phyloP scores from a whole-genome alignment of 2,113 vertebrate genomes.

The Microtus pennsylvanicus region DNA sequence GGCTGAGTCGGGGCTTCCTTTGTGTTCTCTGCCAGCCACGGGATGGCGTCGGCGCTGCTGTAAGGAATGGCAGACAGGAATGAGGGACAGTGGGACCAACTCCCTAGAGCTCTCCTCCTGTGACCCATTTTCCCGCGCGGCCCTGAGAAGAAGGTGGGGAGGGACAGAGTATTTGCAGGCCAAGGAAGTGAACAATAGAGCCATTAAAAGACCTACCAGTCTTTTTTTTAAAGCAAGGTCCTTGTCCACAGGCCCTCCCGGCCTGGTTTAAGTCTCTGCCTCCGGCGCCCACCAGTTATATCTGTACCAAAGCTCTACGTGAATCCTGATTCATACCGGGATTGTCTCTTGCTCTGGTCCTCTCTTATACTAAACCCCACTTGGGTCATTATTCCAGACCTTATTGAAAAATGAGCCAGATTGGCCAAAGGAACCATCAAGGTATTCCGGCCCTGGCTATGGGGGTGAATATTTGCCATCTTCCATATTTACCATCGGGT shows the following conservation, averaged over 20 bases:
- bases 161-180: neutral
- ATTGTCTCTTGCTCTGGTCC: neutral
- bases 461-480: neutral
- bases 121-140: neutral
- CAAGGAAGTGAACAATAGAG: constrained; percentile 54
- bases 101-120: neutral
- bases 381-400: constrained; percentile 2
- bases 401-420: constrained; percentile 30
- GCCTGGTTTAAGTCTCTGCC: neutral
- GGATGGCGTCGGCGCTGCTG: neutral
- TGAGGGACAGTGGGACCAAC: neutral
- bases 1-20: constrained; percentile 22
- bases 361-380: constrained; percentile 7
- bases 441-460: neutral
- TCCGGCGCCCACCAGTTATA: neutral
- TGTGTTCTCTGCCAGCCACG: constrained; percentile 14
- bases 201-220: neutral
- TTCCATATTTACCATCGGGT: neutral
- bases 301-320: neutral
- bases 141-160: neutral
- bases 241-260: neutral
- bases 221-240: neutral
- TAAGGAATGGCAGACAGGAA: neutral
- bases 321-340: neutral
- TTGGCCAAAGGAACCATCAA: neutral